Evolutionary conservation across 2,888 invertebrate genomes (phyloP), one percentile per base, ranked within the genome.

Genomic region (Lamellibrachia columna): DNA sequence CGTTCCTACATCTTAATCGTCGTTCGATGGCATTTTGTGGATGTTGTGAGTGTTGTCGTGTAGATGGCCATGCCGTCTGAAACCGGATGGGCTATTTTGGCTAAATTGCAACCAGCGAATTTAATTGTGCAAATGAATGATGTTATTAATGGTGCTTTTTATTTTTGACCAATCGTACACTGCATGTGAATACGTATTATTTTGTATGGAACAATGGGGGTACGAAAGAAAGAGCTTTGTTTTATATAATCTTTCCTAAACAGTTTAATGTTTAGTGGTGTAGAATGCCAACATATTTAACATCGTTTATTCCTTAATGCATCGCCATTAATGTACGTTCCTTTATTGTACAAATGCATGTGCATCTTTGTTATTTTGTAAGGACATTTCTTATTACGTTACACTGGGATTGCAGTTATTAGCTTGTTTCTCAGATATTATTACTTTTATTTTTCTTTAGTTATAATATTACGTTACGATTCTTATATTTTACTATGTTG

Each of bases 401-500:
- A 15, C 22, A 6, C 75, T 75, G 75, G 4, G 75, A 75, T 75
- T 4, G 75, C 75, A 22, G 22, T 75, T 75, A 15, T 75, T 22
- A 75, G 75, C 75, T 40, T 22, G 75, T 75, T 75, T 75, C 75
- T 75, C 75, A 75, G 75, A 75, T 75, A 22, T 75, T 75, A 15
- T 75, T 75, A 75, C 22, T 75, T 75, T 75, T 75, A 75, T 75
- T 15, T 75, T 75, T 2, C 75, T 75, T 75, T 75, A 75, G 22
- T 75, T 75, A 75, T 75, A 75, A 75, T 75, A n/a, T 75, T 75
- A 75, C n/a, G 75, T 75, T 75, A 22, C 75, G n/a, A 75, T 75
- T 22, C 15, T 75, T 75, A 75, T 75, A 75, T 75, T 75, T 75
- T 75, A 75, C n/a, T 75, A 75, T n/a, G 22, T 75, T 75, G 75